A percentile compares a stretch with the other conserved stretches of the same genome.
phyloP scores from a whole-genome alignment of 2,888 invertebrate genomes.

The Strigamia transsilvanica region DNA sequence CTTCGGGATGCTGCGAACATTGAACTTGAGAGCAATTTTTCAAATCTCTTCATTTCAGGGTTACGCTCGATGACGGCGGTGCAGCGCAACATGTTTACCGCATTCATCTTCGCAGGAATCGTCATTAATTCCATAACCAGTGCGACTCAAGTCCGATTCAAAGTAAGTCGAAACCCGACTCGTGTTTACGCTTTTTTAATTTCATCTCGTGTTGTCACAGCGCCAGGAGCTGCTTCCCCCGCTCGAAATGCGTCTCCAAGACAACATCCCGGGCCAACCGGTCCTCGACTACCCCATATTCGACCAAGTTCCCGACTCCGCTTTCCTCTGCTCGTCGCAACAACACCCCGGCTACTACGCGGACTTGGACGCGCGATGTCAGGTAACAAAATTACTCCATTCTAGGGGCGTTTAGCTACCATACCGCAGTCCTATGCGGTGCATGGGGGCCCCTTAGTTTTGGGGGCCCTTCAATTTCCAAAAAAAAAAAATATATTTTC shows the following conservation, averaged over 20 bases:
- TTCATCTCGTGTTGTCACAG: neutral
- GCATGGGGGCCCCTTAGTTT: too few relatives aligned
- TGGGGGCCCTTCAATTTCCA: too few relatives aligned
- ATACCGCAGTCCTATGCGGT: too few relatives aligned
- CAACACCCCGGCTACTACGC: conserved; percentile 55
- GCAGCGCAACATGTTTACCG: neutral
- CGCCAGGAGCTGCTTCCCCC: neutral
- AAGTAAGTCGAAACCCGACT: neutral
- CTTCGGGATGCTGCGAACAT: conserved; percentile 17
- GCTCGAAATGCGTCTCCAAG: conserved; percentile 32
- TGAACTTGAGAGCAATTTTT: conserved; percentile 7
- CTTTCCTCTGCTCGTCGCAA: conserved; percentile 55
- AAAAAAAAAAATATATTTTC: too few relatives aligned
- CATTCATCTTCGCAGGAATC: neutral
- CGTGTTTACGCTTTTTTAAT: neutral
- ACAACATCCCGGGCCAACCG: conserved; percentile 56
- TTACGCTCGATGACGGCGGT: neutral
- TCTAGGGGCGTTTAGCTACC: too few relatives aligned
- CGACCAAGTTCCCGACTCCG: conserved; percentile 55
- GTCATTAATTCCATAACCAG: neutral
- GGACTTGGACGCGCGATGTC: conserved; percentile 54
- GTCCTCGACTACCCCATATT: conserved; percentile 57
- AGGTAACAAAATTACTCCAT: too few relatives aligned
- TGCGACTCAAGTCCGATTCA: neutral
- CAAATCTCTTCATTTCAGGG: neutral